Percentiles rank a stretch among this genome's conserved stretches.
These are phyloP conservation scores for Megaptera novaeangliae DNA, from an alignment of 2,113 vertebrate genomes.

Conservation along the genomic window DNA sequence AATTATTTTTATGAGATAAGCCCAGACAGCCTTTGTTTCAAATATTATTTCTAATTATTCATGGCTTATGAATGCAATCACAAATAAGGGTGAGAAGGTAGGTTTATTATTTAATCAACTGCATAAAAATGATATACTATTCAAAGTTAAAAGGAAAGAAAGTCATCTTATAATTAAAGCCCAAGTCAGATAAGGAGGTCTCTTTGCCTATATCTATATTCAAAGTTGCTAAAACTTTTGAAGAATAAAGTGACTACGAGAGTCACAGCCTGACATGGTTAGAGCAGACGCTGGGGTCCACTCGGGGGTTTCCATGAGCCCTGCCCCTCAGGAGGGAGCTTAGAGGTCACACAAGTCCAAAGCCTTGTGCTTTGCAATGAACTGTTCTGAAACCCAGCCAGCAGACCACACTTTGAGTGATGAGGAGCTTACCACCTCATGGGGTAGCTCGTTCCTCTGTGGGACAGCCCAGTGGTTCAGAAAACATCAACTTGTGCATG, in stretches of 20 bases:
- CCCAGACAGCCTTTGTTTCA: constrained; percentile 76
- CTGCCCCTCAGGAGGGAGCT: not conserved
- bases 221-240: not conserved
- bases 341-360: not conserved
- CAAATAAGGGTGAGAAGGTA: constrained; percentile 75
- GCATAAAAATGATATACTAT: constrained; percentile 72
- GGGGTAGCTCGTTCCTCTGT: not conserved
- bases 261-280: not conserved
- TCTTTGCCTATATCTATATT: constrained; percentile 50
- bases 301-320: not conserved
- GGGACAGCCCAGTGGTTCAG: not conserved
- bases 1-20: constrained; percentile 76
- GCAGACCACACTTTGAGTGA: not conserved
- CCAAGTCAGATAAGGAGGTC: constrained; percentile 61
- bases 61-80: constrained; percentile 74
- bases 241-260: not conserved
- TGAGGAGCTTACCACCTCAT: not conserved
- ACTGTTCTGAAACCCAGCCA: not conserved
- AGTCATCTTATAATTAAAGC: constrained; percentile 61
- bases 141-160: constrained; percentile 67
- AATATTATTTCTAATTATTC: constrained; percentile 82
- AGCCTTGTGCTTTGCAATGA: not conserved
- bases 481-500: not conserved
- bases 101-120: constrained; percentile 73
- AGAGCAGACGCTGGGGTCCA: not conserved